Conservation (phyloP, 2,797 vertebrate species). For the Hemitrygon akajei region DNA sequence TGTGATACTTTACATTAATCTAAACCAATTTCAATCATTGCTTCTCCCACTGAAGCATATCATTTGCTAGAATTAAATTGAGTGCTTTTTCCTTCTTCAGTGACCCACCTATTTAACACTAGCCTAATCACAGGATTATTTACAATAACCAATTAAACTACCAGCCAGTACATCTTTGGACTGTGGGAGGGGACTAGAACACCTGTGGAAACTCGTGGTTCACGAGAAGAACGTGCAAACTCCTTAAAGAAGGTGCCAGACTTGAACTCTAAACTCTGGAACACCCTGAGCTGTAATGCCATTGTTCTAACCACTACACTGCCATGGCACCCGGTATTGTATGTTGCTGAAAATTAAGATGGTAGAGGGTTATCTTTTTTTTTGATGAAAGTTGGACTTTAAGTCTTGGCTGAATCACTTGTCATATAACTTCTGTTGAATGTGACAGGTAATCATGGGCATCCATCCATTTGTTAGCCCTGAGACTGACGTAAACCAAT, state of each 20-base stretch:
- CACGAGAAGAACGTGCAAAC: too few relatives aligned
- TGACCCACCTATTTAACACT: too few relatives aligned
- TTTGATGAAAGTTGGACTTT: not conserved
- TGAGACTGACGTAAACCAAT: not conserved
- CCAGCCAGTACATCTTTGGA: too few relatives aligned
- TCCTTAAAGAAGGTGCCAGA: too few relatives aligned
- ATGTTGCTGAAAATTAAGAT: not conserved
- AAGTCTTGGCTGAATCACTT: not conserved
- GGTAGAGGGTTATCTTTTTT: not conserved
- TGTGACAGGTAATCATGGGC: not conserved
- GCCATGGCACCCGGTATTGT: too few relatives aligned
- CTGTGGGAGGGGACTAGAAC: too few relatives aligned
- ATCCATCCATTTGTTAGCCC: not conserved
- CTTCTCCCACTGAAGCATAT: not conserved
- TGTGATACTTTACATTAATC: not conserved
- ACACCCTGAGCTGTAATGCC: too few relatives aligned
- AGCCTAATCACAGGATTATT: too few relatives aligned
- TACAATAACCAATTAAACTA: too few relatives aligned
- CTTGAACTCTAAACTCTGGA: too few relatives aligned
- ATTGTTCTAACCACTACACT: too few relatives aligned
- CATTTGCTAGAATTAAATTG: not conserved
- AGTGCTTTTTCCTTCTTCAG: not conserved
- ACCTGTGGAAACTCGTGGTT: too few relatives aligned
- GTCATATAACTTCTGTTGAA: conserved; percentile 13
- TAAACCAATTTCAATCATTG: not conserved